Percentiles rank a stretch among this genome's conserved stretches.
Conservation (phyloP, 1,140 invertebrate species). For the Eupristina koningsbergeri region DNA sequence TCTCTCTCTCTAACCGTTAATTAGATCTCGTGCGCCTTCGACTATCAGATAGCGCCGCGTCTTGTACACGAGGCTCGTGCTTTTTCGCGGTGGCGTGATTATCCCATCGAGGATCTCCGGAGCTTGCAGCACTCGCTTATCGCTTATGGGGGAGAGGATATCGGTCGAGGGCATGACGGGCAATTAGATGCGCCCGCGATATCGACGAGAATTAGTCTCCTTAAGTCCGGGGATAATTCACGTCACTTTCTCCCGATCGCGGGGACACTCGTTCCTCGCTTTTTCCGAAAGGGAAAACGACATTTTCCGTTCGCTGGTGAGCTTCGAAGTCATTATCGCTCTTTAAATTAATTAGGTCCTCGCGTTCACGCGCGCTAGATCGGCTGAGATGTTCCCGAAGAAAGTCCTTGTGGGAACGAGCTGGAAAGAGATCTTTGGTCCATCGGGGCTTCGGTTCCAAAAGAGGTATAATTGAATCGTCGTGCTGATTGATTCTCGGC, state of each 20-base stretch:
- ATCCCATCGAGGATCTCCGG: background rate
- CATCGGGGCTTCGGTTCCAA: background rate
- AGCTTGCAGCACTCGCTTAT: background rate
- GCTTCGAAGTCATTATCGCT: background rate
- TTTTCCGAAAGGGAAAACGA: constrained; percentile 8
- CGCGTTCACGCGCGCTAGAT: background rate
- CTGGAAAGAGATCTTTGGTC: background rate
- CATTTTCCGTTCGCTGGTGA: background rate
- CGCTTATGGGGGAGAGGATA: background rate
- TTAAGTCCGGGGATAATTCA: constrained; percentile 23
- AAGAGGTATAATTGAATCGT: background rate
- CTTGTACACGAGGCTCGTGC: background rate
- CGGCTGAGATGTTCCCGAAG: background rate
- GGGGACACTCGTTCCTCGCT: background rate
- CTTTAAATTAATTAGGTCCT: background rate
- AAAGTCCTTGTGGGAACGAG: background rate
- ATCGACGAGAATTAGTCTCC: constrained; percentile 30
- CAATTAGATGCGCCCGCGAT: constrained; percentile 22
- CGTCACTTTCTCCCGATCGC: constrained; percentile 8
- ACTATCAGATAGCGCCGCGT: constrained; percentile 12
- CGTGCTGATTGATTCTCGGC: background rate
- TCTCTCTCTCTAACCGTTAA: constrained; percentile 24
- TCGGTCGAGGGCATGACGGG: background rate
- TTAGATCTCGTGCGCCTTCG: constrained; percentile 12
- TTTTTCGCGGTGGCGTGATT: background rate